Evolutionary conservation across 2,888 invertebrate genomes (phyloP), one percentile per base, ranked within the genome.

Genomic region (Priocnemis perturbator): DNA sequence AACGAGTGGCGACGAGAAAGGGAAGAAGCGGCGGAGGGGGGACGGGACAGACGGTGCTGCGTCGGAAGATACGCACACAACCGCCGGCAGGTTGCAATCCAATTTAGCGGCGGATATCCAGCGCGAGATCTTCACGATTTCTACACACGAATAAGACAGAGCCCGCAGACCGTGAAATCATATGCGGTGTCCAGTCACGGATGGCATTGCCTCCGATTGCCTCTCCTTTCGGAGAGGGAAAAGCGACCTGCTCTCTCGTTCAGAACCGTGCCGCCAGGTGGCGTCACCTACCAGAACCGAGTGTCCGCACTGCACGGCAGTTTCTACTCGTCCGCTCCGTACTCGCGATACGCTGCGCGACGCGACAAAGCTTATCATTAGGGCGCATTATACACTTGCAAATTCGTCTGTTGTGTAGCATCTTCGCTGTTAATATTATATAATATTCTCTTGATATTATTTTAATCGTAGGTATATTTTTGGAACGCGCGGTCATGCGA

Each of bases 151-250:
- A 86, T 85, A 87, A 88, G 87, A 87, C 85, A 81, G 84, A 71
- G 79, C 68, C 76, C 85, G 81, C 82, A 83, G 82, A 84, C 85
- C 89, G 88, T 89, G 86, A 88, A 89, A 89, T 89, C 87, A 86
- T 89, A 89, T 89, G 89, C 89, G 83, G 81, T 88, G 88, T 88
- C 88, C 88, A 88, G 88, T 89, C 88, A 87, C 87, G 87, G 88
- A 85, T 88, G 87, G 87, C 88, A 88, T 75, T 77, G 73, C 74
- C 76, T 73, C 69, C 77, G 72, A 72, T 75, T 57, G 74, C 63
- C 71, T 68, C 70, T 71, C 69, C 70, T 69, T 67, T 63, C 71
- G 52, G 50, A 37, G 69, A 79, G 79, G 79, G 79, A 76, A 83
- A 80, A 78, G 62, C 80, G 74, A 75, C 76, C 76, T 73, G 69